These are phyloP conservation scores for Triplophysa siluroides DNA, from an alignment of 2,113 vertebrate genomes.

Conservation along the genomic window DNA sequence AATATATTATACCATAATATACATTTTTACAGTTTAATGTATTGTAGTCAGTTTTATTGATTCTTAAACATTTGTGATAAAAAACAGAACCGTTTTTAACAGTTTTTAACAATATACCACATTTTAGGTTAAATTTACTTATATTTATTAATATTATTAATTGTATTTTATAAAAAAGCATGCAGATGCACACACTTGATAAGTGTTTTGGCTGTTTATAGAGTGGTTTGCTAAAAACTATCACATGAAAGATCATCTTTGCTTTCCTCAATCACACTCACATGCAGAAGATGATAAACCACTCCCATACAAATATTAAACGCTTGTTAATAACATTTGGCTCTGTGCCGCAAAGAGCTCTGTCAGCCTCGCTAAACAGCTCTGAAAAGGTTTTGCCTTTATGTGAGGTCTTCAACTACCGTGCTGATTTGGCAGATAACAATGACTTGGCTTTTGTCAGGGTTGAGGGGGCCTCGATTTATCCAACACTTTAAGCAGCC, in stretches of 20 bases:
- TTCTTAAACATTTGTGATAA: too few relatives aligned
- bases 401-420: slow-evolving; percentile 71
- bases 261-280: slow-evolving; percentile 52
- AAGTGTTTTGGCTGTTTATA: neutral
- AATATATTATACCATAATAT: too few relatives aligned
- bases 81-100: too few relatives aligned
- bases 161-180: too few relatives aligned
- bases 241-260: slow-evolving; percentile 46
- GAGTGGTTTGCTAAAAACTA: slow-evolving; percentile 50
- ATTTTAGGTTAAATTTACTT: too few relatives aligned
- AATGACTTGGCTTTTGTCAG: slow-evolving; percentile 76
- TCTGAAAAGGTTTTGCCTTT: slow-evolving; percentile 71
- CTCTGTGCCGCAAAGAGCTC: slow-evolving; percentile 68
- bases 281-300: slow-evolving; percentile 65
- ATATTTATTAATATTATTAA: too few relatives aligned
- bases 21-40: too few relatives aligned
- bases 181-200: too few relatives aligned
- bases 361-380: slow-evolving; percentile 69
- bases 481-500: slow-evolving; percentile 78
- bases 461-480: slow-evolving; percentile 71
- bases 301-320: slow-evolving; percentile 82
- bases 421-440: slow-evolving; percentile 67
- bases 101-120: too few relatives aligned
- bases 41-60: too few relatives aligned
- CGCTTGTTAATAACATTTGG: slow-evolving; percentile 82